These are phyloP conservation scores for Crambe crambe DNA, from an alignment of 37 sponge, comb jelly and placozoan genomes.

Conservation along the genomic window DNA sequence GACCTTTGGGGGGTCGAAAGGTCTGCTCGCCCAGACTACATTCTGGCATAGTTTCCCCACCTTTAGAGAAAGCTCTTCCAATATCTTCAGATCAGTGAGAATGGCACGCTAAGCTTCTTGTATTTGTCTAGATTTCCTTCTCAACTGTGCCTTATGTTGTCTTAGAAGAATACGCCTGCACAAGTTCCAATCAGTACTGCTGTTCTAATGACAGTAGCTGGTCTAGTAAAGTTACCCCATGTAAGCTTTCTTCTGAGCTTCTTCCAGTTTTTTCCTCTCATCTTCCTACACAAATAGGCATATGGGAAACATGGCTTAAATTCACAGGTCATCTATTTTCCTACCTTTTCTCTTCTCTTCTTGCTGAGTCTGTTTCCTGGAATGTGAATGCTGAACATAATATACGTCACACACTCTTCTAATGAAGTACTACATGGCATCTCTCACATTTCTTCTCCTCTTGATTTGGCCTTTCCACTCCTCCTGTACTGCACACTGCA, in stretches of 20 bases:
- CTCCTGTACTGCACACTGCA: conserved; percentile 32
- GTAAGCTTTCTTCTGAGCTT: conserved; percentile 50
- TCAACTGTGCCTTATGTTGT: conserved; percentile 86
- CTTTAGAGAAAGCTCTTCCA: conserved; percentile 55
- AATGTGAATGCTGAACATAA: background rate
- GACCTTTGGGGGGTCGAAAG: too few species aligned
- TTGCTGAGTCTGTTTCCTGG: conserved; percentile 37
- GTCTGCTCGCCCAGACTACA: background rate
- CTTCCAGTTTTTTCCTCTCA: conserved; percentile 62
- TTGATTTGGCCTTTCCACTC: conserved; percentile 52
- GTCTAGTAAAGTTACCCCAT: too few species aligned
- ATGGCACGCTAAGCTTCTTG: conserved; percentile 87
- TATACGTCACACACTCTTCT: background rate
- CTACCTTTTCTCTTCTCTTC: conserved; percentile 43
- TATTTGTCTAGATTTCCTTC: conserved; percentile 77
- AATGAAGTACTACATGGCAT: background rate
- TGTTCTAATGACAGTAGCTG: too few species aligned
- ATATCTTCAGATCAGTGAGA: conserved; percentile 87
- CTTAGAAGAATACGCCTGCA: conserved; percentile 63
- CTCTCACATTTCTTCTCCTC: conserved; percentile 37
- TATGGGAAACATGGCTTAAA: background rate
- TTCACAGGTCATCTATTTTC: background rate
- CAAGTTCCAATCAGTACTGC: too few species aligned
- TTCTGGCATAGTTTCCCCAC: background rate
- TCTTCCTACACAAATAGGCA: conserved; percentile 57